Evolutionary conservation across 2,888 invertebrate species (phyloP).

Genomic region (Iselma pallidipennis): DNA sequence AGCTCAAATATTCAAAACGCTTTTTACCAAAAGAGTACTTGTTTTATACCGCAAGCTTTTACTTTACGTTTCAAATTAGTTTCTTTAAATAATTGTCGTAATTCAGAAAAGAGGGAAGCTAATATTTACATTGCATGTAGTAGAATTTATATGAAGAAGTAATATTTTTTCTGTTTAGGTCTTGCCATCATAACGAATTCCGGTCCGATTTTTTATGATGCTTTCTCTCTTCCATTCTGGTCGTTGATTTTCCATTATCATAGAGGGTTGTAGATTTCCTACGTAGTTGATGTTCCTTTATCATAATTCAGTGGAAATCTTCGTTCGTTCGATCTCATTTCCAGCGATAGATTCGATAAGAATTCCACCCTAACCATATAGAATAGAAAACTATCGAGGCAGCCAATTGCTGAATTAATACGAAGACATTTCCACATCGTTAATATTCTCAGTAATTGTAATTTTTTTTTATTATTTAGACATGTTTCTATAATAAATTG

Average conservation of each 20-base stretch:
- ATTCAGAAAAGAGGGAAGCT: no score
- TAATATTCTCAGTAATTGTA: slow-evolving; percentile 13
- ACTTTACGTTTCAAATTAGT: no score
- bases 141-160: not conserved
- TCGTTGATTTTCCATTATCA: not conserved
- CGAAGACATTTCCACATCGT: no score
- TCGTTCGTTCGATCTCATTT: no score
- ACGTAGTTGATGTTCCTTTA: not conserved
- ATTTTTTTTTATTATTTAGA: slow-evolving; percentile 19
- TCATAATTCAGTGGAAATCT: not conserved
- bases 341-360: no score
- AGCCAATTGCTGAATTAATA: no score
- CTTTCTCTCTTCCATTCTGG: not conserved
- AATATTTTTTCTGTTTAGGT: not conserved
- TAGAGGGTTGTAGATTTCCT: not conserved
- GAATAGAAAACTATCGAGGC: no score
- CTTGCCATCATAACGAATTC: not conserved
- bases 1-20: not conserved
- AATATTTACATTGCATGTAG: no score
- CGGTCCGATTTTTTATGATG: not conserved
- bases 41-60: no score
- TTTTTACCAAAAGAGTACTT: no score
- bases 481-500: slow-evolving; percentile 29
- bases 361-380: no score
- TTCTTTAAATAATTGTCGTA: no score